A percentile compares a stretch with the other conserved stretches of the same genome.
Conservation (phyloP, 2,888 invertebrate species). For the Dryobotodes eremita region DNA sequence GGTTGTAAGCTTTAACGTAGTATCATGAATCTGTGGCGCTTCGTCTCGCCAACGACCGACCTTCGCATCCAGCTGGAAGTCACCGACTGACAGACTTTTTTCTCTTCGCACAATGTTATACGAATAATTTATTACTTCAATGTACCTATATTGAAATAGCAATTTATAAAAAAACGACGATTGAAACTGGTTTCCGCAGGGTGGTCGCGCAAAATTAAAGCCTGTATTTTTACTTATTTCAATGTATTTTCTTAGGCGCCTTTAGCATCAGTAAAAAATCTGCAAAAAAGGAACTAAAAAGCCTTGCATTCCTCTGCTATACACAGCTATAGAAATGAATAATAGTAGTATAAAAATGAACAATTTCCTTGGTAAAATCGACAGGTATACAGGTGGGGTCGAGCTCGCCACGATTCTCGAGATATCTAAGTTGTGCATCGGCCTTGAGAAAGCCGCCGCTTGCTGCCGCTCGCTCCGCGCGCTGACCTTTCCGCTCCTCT, state of each 20-base stretch:
- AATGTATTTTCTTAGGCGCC: conserved; percentile 53
- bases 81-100: conserved; percentile 56
- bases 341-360: conserved; percentile 55
- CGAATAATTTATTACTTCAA: conserved; percentile 67
- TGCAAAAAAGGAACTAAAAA: conserved; percentile 34
- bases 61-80: conserved; percentile 66
- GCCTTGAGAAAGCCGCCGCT: conserved; percentile 83
- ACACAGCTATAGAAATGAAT: conserved; percentile 52
- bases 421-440: conserved; percentile 85
- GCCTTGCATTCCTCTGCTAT: conserved; percentile 45
- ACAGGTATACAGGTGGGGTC: conserved; percentile 82
- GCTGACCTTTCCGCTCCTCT: conserved; percentile 82
- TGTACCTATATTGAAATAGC: conserved; percentile 63
- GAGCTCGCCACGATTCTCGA: conserved; percentile 77
- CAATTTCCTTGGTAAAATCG: conserved; percentile 68
- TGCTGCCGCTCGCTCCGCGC: conserved; percentile 74
- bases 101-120: conserved; percentile 55
- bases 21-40: conserved; percentile 32
- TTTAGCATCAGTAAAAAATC: conserved; percentile 39
- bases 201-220: conserved; percentile 63
- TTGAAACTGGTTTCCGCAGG: conserved; percentile 61
- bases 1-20: conserved; percentile 28
- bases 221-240: conserved; percentile 55
- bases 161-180: conserved; percentile 63
- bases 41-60: conserved; percentile 65